Conservation (phyloP, 2,113 vertebrate genomes). For the Oxygymnocypris stewartii region DNA sequence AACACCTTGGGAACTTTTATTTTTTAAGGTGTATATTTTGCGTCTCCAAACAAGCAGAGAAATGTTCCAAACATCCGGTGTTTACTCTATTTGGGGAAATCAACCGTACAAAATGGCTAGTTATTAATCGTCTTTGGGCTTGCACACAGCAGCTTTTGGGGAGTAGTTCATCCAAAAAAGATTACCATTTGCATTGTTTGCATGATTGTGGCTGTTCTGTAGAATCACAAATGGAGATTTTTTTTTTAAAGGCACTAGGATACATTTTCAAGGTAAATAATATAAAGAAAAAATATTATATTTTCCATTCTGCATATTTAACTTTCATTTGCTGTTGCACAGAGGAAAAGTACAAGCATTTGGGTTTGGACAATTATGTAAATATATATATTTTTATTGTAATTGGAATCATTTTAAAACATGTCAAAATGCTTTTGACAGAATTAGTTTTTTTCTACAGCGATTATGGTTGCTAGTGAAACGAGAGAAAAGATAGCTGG, state of each 20-base stretch:
- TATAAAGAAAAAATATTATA: neutral
- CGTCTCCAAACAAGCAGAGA: neutral
- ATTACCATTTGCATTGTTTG: neutral
- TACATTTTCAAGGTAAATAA: neutral
- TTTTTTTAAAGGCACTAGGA: neutral
- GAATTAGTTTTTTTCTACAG: neutral
- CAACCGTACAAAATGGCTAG: neutral
- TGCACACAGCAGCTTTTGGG: conserved; percentile 19
- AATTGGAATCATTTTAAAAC: neutral
- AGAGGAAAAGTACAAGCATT: neutral
- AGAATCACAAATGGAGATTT: neutral
- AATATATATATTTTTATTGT: neutral
- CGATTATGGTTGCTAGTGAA: neutral
- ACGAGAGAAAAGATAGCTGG: neutral
- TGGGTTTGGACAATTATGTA: neutral
- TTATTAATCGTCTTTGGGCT: neutral
- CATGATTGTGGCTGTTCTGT: neutral
- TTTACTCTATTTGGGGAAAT: conserved; percentile 2
- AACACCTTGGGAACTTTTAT: neutral
- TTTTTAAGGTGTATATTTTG: neutral
- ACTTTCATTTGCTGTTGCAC: neutral
- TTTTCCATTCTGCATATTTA: neutral
- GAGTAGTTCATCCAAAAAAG: neutral
- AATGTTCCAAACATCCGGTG: neutral
- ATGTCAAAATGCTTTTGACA: neutral